Percentiles rank a stretch among this genome's conserved stretches.
Conservation (phyloP, 1,140 invertebrate species). For the Cryptotermes secundus region DNA sequence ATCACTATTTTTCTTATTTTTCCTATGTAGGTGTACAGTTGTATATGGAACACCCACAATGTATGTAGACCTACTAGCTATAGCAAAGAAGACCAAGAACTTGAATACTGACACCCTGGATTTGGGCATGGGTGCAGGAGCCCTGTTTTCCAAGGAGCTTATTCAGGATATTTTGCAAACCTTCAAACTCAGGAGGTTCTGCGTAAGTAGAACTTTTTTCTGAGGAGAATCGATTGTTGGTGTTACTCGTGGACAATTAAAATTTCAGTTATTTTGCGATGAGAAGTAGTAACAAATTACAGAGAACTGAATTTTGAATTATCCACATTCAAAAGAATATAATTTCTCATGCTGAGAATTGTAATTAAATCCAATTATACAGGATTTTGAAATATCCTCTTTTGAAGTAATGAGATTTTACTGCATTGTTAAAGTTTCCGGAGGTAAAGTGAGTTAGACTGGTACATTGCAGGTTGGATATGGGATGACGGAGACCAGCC, state of each 20-base stretch:
- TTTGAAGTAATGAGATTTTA: no score
- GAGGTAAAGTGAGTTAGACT: no score
- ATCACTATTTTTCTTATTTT: no score
- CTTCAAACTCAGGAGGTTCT: slow-evolving; percentile 52
- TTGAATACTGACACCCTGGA: slow-evolving; percentile 43
- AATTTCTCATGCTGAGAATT: no score
- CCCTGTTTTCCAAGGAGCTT: slow-evolving; percentile 71
- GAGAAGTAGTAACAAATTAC: no score
- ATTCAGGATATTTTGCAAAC: slow-evolving; percentile 61
- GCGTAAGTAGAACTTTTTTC: slow-evolving; percentile 44
- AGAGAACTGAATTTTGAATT: no score
- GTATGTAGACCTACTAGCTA: slow-evolving; percentile 80
- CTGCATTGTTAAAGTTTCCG: no score
- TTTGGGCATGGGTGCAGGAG: slow-evolving; percentile 71
- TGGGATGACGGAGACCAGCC: slow-evolving; percentile 86
- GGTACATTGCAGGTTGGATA: slow-evolving; percentile 69
- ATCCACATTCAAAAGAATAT: no score
- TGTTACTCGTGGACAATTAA: no score
- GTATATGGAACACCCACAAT: slow-evolving; percentile 95
- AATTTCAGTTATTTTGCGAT: no score
- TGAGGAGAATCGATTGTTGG: no score
- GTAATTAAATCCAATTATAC: slow-evolving; percentile 37
- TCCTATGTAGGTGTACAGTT: slow-evolving; percentile 63
- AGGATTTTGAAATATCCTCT: no score
- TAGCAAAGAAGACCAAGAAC: slow-evolving; percentile 29